phyloP scores from a whole-genome alignment of 1,140 invertebrate species.

The Heliconius melpomene region DNA sequence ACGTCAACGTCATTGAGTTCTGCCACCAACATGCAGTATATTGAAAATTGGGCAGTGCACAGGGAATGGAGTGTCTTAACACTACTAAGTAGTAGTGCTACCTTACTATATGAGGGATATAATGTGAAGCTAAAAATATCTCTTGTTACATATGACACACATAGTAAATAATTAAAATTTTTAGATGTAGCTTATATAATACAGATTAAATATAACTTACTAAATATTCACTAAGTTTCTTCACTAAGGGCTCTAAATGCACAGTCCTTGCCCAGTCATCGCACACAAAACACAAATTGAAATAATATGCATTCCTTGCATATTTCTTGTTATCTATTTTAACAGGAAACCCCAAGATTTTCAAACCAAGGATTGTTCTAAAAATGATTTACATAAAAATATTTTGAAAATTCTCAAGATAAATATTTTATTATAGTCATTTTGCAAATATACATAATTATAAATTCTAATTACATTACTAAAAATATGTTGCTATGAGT shows the following conservation, averaged over 20 bases:
- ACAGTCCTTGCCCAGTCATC: constrained; percentile 91
- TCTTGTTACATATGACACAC: no score
- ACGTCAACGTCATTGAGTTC: neutral
- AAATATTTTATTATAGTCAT: neutral
- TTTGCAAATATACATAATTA: neutral
- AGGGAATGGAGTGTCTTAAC: neutral
- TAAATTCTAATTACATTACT: neutral
- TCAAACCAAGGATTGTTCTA: constrained; percentile 84
- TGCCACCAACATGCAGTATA: neutral
- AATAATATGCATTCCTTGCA: constrained; percentile 94
- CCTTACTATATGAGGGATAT: no score
- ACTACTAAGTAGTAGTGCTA: no score
- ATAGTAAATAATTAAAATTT: no score
- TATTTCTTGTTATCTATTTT: constrained; percentile 94
- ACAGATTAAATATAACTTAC: constrained; percentile 74
- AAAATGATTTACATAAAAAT: constrained; percentile 12
- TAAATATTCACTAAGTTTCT: constrained; percentile 93
- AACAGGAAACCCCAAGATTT: constrained; percentile 95
- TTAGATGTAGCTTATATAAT: no score
- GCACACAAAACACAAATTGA: constrained; percentile 97
- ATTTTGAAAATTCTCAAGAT: neutral
- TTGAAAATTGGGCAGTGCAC: no score
- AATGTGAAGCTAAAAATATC: no score
- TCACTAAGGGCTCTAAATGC: constrained; percentile 93
- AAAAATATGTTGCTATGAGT: no score